Base-by-base conservation (phyloP, 2,888 invertebrate genomes). In the Eucera pruinosa region DNA sequence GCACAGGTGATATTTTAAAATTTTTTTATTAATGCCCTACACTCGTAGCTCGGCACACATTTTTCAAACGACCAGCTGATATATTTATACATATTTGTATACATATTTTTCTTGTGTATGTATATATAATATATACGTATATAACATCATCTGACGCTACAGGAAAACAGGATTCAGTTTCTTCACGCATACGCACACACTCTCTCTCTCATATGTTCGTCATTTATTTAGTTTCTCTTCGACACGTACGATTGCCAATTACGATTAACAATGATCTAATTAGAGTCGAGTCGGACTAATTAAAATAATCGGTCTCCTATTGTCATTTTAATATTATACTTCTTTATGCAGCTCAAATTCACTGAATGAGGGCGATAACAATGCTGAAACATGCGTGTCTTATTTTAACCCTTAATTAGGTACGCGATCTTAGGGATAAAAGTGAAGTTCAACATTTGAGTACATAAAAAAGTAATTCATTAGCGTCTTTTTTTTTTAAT, bases 21-120 rank as follows among this genome's bases (percentile, higher is more conserved):
- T 81, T 82, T 86, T 76, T 67, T 81, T 81, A 81, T 84, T 81
- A 79, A 73, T 73, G 72, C 65, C 52, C 68, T 84, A 74, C 60
- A 64, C 79, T 61, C 60, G 45, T 58, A 80, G 54, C 70, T 74
- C 50, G 64, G 50, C 71, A 70, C 68, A 81, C 60, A 41, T 13
- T 15, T 6, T 66, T 69, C 60, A 36, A 78, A 81, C 71, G 48
- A 78, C 60, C 64, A 78, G 60, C 55, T 57, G 81, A 78, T 78
- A 73, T 78, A 64, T 81, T 81, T 75, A 70, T 74, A 64, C 71
- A 45, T 65, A 64, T 54, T 15, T 77, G 67, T 74, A 52, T 77
- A 74, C 62, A 77, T 74, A 58, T 45, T 52, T 65, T 33, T 39
- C 33, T 23, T 39, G 13, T 64, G 23, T 73, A 18, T 61, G 41